Evolutionary conservation across 2,113 vertebrate species (phyloP).

Genomic region (Urocolius indicus): DNA sequence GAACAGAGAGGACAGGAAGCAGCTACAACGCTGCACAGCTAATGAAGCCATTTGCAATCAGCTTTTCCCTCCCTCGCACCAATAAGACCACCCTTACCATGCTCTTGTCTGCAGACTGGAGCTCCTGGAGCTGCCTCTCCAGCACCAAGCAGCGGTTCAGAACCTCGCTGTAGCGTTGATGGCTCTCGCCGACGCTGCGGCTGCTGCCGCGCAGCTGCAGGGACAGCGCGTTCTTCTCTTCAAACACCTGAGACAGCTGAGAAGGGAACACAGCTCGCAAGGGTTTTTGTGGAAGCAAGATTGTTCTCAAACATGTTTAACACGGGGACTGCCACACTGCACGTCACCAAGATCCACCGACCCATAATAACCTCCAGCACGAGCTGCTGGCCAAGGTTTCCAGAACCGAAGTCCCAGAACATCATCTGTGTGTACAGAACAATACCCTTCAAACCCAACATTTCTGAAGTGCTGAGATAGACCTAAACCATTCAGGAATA

Average conservation of each 20-base stretch:
- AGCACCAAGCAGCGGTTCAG: constrained; percentile 72
- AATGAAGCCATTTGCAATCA: neutral
- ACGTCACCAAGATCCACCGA: neutral
- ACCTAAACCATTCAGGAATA: neutral
- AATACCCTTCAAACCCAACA: neutral
- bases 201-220: constrained; percentile 74
- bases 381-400: neutral
- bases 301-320: neutral
- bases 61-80: neutral
- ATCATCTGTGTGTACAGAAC: neutral
- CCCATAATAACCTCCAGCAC: neutral
- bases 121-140: constrained; percentile 76
- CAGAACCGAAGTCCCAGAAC: neutral
- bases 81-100: neutral
- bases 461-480: neutral
- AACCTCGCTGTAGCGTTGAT: constrained; percentile 71
- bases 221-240: constrained; percentile 81
- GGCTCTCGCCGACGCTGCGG: constrained; percentile 68
- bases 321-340: neutral
- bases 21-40: neutral
- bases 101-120: constrained; percentile 62
- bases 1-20: neutral
- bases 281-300: neutral
- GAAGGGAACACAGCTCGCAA: neutral
- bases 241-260: constrained; percentile 83